A percentile compares a stretch with the other conserved stretches of the same genome.
phyloP scores from a whole-genome alignment of 2,888 invertebrate species.

The Stenichneumon culpator region DNA sequence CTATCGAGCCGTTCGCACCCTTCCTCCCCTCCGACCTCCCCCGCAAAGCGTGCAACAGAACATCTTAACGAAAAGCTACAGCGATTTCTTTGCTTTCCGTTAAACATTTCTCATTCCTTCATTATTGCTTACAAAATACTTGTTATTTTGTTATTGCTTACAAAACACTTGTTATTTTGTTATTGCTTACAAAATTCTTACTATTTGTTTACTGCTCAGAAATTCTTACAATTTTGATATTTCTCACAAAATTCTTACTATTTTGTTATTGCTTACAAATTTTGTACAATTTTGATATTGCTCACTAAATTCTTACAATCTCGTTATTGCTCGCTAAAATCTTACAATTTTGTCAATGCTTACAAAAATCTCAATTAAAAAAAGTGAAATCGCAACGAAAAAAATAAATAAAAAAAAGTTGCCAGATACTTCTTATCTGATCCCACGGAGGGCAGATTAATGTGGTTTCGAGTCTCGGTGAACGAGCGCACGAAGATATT shows the following conservation, averaged over 20 bases:
- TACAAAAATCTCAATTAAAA: neutral
- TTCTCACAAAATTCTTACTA: too few relatives aligned
- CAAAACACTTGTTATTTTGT: too few relatives aligned
- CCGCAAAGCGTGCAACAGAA: neutral
- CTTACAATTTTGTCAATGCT: too few relatives aligned
- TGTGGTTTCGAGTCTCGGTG: conserved; percentile 72
- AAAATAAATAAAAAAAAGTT: conserved; percentile 16
- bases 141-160: too few relatives aligned
- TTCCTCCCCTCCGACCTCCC: neutral
- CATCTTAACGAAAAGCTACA: neutral
- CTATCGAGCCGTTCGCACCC: neutral
- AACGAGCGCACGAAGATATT: neutral
- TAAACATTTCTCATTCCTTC: neutral
- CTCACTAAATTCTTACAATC: too few relatives aligned
- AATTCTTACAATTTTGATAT: too few relatives aligned
- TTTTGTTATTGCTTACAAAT: too few relatives aligned
- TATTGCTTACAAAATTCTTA: too few relatives aligned
- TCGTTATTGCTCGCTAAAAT: too few relatives aligned
- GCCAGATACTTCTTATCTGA: conserved; percentile 71
- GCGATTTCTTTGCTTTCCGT: neutral
- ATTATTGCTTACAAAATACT: too few relatives aligned
- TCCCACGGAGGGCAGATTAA: conserved; percentile 76
- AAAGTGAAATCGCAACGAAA: neutral
- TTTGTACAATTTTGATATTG: too few relatives aligned
- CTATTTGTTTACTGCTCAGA: too few relatives aligned